phyloP scores from a whole-genome alignment of 2,888 invertebrate genomes.

The Cataglyphis albicans region DNA sequence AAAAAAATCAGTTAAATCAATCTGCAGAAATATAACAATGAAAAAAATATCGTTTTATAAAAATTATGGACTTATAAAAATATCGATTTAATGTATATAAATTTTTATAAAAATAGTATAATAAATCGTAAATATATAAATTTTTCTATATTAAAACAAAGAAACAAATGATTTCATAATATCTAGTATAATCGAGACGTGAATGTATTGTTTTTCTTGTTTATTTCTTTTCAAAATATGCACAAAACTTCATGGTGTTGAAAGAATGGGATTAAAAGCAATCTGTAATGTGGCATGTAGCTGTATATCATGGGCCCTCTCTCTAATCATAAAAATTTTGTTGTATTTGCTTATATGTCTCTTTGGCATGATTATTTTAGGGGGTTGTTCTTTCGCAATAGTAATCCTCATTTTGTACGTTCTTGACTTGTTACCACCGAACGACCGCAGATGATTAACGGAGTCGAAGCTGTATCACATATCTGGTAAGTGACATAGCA shows the following conservation, averaged over 20 bases:
- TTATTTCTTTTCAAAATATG: background rate
- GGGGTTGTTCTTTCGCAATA: constrained; percentile 60
- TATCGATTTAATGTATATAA: constrained; percentile 31
- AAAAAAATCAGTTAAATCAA: background rate
- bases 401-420: constrained; percentile 64
- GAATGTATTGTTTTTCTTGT: background rate
- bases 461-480: background rate
- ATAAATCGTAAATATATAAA: constrained; percentile 13
- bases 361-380: constrained; percentile 64
- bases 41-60: constrained; percentile 4
- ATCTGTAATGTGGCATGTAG: constrained; percentile 58
- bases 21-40: constrained; percentile 4
- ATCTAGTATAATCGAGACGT: background rate
- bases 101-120: constrained; percentile 11
- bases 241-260: constrained; percentile 55
- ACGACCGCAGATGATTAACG: constrained; percentile 38
- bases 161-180: background rate
- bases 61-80: constrained; percentile 19
- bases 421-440: constrained; percentile 43
- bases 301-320: constrained; percentile 63
- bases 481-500: constrained; percentile 31
- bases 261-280: constrained; percentile 62
- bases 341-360: constrained; percentile 65
- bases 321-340: constrained; percentile 59
- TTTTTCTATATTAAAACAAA: background rate